Conservation (phyloP, 2,797 vertebrate species). For the Botia kubotai region DNA sequence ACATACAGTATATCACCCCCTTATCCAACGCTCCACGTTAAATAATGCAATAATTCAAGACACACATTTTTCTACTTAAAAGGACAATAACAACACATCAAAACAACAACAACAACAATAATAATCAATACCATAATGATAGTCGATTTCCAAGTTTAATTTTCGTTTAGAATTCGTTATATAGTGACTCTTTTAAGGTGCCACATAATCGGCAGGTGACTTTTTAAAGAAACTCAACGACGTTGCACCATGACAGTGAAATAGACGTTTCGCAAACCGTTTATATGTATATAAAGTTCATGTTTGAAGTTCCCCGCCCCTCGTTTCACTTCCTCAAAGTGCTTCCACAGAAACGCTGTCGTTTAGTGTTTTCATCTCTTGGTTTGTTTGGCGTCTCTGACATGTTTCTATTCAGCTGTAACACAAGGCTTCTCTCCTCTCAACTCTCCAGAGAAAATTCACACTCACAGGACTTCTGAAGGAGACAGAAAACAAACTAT, state of each 20-base stretch:
- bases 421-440: slow-evolving; percentile 56
- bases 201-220: slow-evolving; percentile 78
- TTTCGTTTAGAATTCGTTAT: slow-evolving; percentile 73
- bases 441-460: neutral
- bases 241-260: slow-evolving; percentile 70
- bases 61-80: slow-evolving; percentile 75
- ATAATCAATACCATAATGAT: slow-evolving; percentile 74
- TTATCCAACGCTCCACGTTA: slow-evolving; percentile 77
- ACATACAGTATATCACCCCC: slow-evolving; percentile 85
- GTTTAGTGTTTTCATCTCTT: slow-evolving; percentile 54
- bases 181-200: slow-evolving; percentile 90
- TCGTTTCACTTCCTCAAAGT: slow-evolving; percentile 28
- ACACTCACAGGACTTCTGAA: slow-evolving; percentile 78
- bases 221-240: slow-evolving; percentile 70
- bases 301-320: slow-evolving; percentile 33
- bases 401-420: slow-evolving; percentile 57
- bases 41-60: slow-evolving; percentile 89
- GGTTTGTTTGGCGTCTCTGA: slow-evolving; percentile 71
- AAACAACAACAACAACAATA: slow-evolving; percentile 56
- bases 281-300: slow-evolving; percentile 45
- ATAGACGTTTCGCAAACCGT: slow-evolving; percentile 60
- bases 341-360: slow-evolving; percentile 17
- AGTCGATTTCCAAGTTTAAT: slow-evolving; percentile 70
- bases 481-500: neutral
- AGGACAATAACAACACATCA: slow-evolving; percentile 73